These are phyloP conservation scores for Folsomia candida DNA, from an alignment of 2,888 invertebrate genomes.

Conservation along the genomic window DNA sequence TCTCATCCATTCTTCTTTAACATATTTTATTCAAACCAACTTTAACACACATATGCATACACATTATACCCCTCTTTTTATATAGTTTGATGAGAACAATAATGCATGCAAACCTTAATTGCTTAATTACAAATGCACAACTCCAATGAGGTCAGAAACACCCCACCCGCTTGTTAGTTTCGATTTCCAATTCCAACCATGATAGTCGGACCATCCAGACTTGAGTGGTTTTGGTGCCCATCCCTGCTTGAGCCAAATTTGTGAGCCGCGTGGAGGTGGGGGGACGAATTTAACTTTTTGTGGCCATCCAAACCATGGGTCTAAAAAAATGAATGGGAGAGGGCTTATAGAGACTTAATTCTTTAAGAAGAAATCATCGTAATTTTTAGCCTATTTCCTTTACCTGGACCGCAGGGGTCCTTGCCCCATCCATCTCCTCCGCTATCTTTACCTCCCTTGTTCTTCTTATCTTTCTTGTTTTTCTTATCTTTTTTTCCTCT, in stretches of 20 bases:
- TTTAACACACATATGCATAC: no score
- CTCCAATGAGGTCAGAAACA: constrained; percentile 32
- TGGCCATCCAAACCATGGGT: constrained; percentile 23
- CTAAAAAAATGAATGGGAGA: no score
- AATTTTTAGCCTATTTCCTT: no score
- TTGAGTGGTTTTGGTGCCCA: constrained; percentile 19
- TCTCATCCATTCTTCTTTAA: no score
- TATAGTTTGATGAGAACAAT: not conserved
- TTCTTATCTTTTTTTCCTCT: not conserved
- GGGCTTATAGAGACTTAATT: no score
- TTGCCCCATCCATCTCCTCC: constrained; percentile 15
- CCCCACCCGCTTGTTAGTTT: constrained; percentile 29
- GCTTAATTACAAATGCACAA: constrained; percentile 30
- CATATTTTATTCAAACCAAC: no score
- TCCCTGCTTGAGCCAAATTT: constrained; percentile 27
- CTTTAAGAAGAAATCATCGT: constrained; percentile 23
- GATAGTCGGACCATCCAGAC: constrained; percentile 7
- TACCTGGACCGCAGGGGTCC: constrained; percentile 14
- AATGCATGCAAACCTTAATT: no score
- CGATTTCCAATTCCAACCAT: constrained; percentile 13
- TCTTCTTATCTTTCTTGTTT: constrained; percentile 6
- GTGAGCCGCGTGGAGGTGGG: constrained; percentile 32
- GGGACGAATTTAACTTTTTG: constrained; percentile 26
- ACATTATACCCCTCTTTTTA: not conserved
- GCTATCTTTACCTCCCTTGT: constrained; percentile 12